Base-by-base conservation (phyloP, 2,113 vertebrate species). In the Astatoreochromis straeleni region DNA sequence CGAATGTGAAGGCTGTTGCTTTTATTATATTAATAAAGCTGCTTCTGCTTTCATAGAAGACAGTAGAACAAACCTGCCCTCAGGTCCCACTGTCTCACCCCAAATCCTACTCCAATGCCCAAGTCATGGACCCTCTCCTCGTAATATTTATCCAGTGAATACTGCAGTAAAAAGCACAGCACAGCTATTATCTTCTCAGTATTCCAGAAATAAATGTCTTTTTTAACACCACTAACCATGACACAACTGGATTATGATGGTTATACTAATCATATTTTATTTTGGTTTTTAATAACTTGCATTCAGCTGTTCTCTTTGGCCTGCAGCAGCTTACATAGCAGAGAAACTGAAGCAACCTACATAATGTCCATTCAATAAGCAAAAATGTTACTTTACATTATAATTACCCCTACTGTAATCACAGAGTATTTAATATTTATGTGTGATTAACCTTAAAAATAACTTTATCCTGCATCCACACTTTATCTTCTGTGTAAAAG, bases 41-140 rank as follows among this genome's bases (percentile, higher is more conserved):
- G 84, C 89, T 91, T 89, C 84, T 92, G 88, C 91, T 87, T 91
- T 51, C 54, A 87, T 86, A 75, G 75, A 60, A 89, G 93, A 95
- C 91, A 95, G 91, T 94, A 90, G 88, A 83, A 53, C 33, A 55
- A 87, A 85, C 88, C 10, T 87, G 42, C 68, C 90, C 42, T 42
- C 38, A 29, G 68, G 84, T 78, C 80, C 88, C 92, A 87, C 93
- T 93, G 92, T 93, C 85, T 93, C 91, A 38, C 21, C 84, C 91
- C 84, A 80, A 94, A 92, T 86, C 90, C 80, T 85, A 75, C 88
- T 90, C 26, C 85, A 82, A 87, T 58, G 58, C 85, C 87, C 89
- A 92, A 84, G 86, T 88, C 93, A 94, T 93, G 68, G 85, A 93
- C 81, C 91, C 84, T 82, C 83, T 63, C 81, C 86, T 87, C 49